A percentile compares a stretch with the other conserved stretches of the same genome.
Conservation (phyloP, 2,113 vertebrate species). For the Desmodus rotundus region DNA sequence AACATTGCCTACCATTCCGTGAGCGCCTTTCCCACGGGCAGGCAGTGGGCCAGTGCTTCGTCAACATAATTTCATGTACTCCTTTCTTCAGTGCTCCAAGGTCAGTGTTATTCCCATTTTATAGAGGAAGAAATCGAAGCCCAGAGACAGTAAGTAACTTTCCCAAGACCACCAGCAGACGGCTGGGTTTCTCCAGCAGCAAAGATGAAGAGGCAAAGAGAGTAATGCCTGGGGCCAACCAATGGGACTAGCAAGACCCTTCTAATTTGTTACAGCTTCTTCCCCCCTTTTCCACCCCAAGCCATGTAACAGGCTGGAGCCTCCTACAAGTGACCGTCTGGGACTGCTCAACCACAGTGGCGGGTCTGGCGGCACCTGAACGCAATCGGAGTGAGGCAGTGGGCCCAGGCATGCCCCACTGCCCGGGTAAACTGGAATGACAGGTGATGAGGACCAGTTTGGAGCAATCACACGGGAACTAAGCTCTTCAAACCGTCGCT, state of each 20-base stretch:
- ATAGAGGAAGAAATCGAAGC: background rate
- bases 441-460: background rate
- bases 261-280: background rate
- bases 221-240: fast-evolving
- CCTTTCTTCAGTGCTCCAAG: background rate
- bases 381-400: background rate
- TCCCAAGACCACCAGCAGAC: background rate
- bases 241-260: background rate
- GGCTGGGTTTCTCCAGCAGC: background rate
- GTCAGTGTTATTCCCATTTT: background rate
- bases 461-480: background rate
- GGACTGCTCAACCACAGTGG: background rate
- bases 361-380: background rate
- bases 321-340: background rate
- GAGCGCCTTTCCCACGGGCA: background rate
- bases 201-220: conserved; percentile 55
- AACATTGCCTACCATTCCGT: background rate
- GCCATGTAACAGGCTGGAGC: conserved; percentile 40
- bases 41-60: background rate
- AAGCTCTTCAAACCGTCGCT: background rate
- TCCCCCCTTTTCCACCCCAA: conserved; percentile 68
- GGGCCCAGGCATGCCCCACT: background rate
- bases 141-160: background rate
- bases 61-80: background rate
- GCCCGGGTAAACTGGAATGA: background rate